Evolutionary conservation across 2,888 invertebrate species (phyloP).

Genomic region (Corbicula japonica): DNA sequence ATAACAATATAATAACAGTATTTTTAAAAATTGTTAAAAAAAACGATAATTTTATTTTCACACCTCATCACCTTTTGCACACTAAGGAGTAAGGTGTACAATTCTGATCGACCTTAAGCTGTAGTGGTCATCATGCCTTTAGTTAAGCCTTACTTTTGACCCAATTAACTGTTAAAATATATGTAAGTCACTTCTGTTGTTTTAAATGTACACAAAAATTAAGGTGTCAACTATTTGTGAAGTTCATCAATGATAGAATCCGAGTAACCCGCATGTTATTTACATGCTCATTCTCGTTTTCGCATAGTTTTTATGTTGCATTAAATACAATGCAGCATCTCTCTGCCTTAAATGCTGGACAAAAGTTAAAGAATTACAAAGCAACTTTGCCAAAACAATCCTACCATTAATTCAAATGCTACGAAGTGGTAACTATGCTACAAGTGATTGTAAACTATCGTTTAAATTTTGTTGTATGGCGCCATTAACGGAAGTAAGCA

Average conservation of each 20-base stretch:
- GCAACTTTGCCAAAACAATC: background rate
- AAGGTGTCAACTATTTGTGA: background rate
- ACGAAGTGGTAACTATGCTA: conserved; percentile 32
- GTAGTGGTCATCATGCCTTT: background rate
- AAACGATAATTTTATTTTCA: no score
- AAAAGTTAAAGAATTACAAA: background rate
- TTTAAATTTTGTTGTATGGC: conserved; percentile 66
- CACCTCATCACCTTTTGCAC: no score
- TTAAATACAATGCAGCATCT: background rate
- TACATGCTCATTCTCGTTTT: conserved; percentile 50
- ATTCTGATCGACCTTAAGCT: background rate
- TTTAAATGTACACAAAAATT: background rate
- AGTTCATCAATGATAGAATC: conserved; percentile 7
- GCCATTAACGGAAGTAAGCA: conserved; percentile 37
- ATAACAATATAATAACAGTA: no score
- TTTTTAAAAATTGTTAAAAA: no score
- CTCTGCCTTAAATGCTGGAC: background rate
- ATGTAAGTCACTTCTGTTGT: background rate
- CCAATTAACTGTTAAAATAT: background rate
- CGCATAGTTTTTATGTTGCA: conserved; percentile 6
- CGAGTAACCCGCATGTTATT: conserved; percentile 37
- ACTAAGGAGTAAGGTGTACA: no score
- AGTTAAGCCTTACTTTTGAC: background rate
- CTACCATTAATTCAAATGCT: background rate
- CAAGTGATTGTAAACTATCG: conserved; percentile 56